phyloP scores from a whole-genome alignment of 2,113 vertebrate species.

The Calypte anna region DNA sequence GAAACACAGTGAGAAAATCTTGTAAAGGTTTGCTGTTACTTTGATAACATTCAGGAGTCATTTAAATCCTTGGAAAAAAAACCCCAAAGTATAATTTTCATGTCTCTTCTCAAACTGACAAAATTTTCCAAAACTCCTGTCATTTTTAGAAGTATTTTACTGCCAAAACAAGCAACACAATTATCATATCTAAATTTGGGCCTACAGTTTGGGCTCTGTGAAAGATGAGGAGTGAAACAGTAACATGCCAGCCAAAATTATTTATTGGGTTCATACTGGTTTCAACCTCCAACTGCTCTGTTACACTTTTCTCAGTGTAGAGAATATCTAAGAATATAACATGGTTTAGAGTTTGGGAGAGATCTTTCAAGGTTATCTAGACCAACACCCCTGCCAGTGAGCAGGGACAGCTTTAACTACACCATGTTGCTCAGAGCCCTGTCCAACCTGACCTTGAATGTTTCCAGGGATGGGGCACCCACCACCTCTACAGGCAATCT shows the following conservation, averaged over 20 bases:
- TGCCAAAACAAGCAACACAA: neutral
- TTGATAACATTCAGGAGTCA: neutral
- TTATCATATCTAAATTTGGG: neutral
- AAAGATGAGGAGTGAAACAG: neutral
- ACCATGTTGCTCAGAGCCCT: no score
- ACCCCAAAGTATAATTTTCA: neutral
- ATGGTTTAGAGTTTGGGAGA: no score
- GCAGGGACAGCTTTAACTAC: no score
- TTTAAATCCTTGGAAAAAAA: neutral
- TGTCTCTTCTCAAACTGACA: constrained; percentile 6
- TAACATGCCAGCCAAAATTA: neutral
- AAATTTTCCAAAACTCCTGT: neutral
- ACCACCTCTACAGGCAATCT: no score
- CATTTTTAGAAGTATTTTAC: neutral
- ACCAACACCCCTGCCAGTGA: no score
- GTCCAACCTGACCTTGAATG: no score
- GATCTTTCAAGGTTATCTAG: no score
- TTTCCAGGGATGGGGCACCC: no score
- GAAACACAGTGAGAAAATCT: neutral
- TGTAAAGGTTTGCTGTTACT: neutral
- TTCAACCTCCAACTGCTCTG: neutral
- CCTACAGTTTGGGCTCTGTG: fast-evolving
- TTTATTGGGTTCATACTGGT: neutral
- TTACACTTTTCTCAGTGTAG: neutral
- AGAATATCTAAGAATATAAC: neutral